Percentiles rank a stretch among this genome's conserved stretches.
These are phyloP conservation scores for Melitaea cinxia DNA, from an alignment of 1,140 invertebrate species.

Conservation along the genomic window DNA sequence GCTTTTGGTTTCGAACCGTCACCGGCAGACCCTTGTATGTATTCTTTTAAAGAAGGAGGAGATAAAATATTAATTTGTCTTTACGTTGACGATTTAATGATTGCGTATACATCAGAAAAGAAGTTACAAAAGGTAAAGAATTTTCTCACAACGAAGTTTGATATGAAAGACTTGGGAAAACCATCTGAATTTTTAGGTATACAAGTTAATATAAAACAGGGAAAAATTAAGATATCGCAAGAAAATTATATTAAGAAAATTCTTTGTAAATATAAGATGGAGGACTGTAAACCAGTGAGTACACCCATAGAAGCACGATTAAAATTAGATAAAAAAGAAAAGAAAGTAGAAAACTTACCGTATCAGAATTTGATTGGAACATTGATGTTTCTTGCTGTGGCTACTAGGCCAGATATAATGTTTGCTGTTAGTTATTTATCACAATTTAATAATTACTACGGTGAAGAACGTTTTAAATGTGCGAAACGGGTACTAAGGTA, in stretches of 20 bases:
- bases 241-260: constrained; percentile 40
- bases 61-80: too few relatives aligned
- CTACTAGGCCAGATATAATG: constrained; percentile 75
- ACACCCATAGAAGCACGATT: constrained; percentile 45
- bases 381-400: constrained; percentile 41
- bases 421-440: constrained; percentile 61
- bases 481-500: too few relatives aligned
- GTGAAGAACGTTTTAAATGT: too few relatives aligned
- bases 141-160: too few relatives aligned
- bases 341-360: constrained; percentile 11
- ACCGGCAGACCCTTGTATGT: too few relatives aligned
- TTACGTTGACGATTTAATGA: too few relatives aligned
- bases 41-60: too few relatives aligned
- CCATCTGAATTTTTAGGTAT: constrained; percentile 28
- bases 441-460: constrained; percentile 14
- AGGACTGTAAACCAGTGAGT: constrained; percentile 42
- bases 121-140: too few relatives aligned
- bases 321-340: constrained; percentile 29
- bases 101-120: too few relatives aligned
- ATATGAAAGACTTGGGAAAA: too few relatives aligned
- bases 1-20: too few relatives aligned
- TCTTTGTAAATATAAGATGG: constrained; percentile 50
- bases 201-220: constrained; percentile 27
- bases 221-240: constrained; percentile 23
- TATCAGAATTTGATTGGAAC: constrained; percentile 33